A percentile compares a stretch with the other conserved stretches of the same genome.
These are phyloP conservation scores for Horisme vitalbata DNA, from an alignment of 2,888 invertebrate genomes.

Conservation along the genomic window DNA sequence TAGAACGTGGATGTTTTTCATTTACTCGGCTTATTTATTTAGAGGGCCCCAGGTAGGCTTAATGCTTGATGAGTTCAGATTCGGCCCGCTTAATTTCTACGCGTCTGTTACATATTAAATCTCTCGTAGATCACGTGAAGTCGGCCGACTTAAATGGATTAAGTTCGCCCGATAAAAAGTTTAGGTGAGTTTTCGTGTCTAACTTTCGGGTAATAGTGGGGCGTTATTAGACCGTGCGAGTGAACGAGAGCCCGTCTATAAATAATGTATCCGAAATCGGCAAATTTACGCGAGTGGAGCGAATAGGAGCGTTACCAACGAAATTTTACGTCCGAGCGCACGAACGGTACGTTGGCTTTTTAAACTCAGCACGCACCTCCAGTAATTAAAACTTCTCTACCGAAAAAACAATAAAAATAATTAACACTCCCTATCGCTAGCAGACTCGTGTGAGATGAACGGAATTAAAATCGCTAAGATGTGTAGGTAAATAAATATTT, in stretches of 20 bases:
- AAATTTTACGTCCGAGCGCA: slow-evolving; percentile 58
- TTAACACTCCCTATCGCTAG: slow-evolving; percentile 58
- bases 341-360: slow-evolving; percentile 42
- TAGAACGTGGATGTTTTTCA: slow-evolving; percentile 75
- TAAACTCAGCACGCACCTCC: slow-evolving; percentile 55
- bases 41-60: slow-evolving; percentile 69
- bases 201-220: slow-evolving; percentile 27
- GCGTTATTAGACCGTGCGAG: slow-evolving; percentile 32
- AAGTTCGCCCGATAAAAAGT: slow-evolving; percentile 47
- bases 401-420: slow-evolving; percentile 71
- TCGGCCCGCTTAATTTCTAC: slow-evolving; percentile 68
- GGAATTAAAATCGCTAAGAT: slow-evolving; percentile 56
- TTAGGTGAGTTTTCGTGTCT: slow-evolving; percentile 31
- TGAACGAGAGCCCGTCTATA: slow-evolving; percentile 43
- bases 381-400: slow-evolving; percentile 72
- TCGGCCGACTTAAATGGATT: slow-evolving; percentile 52
- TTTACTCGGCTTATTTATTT: slow-evolving; percentile 77
- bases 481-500: slow-evolving; percentile 72
- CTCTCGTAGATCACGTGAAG: slow-evolving; percentile 60
- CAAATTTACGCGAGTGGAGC: slow-evolving; percentile 50
- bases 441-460: slow-evolving; percentile 58
- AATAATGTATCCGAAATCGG: slow-evolving; percentile 55
- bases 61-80: slow-evolving; percentile 79
- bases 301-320: slow-evolving; percentile 61
- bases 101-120: slow-evolving; percentile 49